Evolutionary conservation across 2,113 vertebrate species (phyloP).

Genomic region (Podarcis muralis): DNA sequence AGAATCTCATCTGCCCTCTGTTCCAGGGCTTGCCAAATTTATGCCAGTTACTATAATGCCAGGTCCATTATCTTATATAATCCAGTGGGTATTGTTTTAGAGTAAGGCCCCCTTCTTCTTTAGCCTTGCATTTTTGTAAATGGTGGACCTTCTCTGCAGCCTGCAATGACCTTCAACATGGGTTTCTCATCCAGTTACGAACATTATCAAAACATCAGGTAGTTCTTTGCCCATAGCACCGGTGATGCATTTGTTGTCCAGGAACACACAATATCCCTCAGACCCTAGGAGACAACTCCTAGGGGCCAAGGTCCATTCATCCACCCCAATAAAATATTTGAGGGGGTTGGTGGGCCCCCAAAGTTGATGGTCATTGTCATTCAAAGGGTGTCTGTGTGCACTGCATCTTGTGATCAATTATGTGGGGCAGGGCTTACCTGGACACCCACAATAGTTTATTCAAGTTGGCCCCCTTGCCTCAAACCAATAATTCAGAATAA

Average conservation of each 20-base stretch:
- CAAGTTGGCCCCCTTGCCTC: too few species aligned
- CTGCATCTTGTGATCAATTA: too few species aligned
- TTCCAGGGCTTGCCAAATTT: too few species aligned
- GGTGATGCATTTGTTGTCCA: background rate
- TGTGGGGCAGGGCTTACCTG: too few species aligned
- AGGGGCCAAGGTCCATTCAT: too few species aligned
- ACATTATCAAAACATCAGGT: background rate
- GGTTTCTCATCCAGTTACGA: too few species aligned
- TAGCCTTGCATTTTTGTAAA: background rate
- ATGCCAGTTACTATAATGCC: background rate
- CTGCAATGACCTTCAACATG: background rate
- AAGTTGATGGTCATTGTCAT: too few species aligned
- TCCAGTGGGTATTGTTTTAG: background rate
- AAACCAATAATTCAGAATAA: background rate
- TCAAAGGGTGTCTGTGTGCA: too few species aligned
- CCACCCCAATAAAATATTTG: too few species aligned
- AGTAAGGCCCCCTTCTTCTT: background rate
- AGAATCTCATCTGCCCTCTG: background rate
- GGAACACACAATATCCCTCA: background rate
- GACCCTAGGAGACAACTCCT: too few species aligned
- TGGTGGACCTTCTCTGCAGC: background rate
- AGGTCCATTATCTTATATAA: background rate
- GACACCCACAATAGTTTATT: too few species aligned
- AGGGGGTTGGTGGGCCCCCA: too few species aligned
- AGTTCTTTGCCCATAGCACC: background rate